Conservation (phyloP, 2,113 vertebrate species). For the Pao palembangensis region DNA sequence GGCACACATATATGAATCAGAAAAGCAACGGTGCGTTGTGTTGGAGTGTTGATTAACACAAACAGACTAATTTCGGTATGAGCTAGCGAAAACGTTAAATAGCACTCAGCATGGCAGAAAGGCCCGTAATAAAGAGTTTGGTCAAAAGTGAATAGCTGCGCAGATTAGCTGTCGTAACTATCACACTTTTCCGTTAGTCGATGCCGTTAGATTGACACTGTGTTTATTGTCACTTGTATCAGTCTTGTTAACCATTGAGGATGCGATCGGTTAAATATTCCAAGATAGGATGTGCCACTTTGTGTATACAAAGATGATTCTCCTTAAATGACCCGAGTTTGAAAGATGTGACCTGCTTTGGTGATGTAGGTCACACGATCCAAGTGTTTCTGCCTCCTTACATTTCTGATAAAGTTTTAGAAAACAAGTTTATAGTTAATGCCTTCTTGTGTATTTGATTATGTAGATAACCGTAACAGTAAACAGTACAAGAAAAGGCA, state of each 20-base stretch:
- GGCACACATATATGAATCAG: neutral
- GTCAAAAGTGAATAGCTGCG: slow-evolving; percentile 16
- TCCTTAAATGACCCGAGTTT: too few relatives aligned
- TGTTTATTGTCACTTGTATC: slow-evolving; percentile 1
- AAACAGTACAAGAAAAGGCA: too few relatives aligned
- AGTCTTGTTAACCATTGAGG: slow-evolving; percentile 26
- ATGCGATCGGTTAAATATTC: slow-evolving; percentile 15
- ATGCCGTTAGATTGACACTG: neutral
- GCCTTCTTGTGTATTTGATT: too few relatives aligned
- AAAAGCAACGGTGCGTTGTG: slow-evolving; percentile 13
- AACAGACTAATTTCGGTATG: slow-evolving; percentile 4
- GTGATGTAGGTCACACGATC: too few relatives aligned
- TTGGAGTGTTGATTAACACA: slow-evolving; percentile 12
- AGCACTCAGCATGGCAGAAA: slow-evolving; percentile 11
- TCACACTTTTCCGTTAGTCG: neutral
- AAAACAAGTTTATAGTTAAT: too few relatives aligned
- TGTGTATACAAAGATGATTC: too few relatives aligned
- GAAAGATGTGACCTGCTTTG: too few relatives aligned
- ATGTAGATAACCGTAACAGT: too few relatives aligned
- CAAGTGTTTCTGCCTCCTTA: too few relatives aligned
- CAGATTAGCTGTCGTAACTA: slow-evolving; percentile 6
- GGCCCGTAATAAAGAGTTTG: slow-evolving; percentile 37
- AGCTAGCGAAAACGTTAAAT: slow-evolving; percentile 48
- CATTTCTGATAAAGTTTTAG: too few relatives aligned
- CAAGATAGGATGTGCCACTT: too few relatives aligned